A percentile compares a stretch with the other conserved stretches of the same genome.
These are phyloP conservation scores for Phanerotoma sp. DNA, from an alignment of 2,888 invertebrate species.

Conservation along the genomic window DNA sequence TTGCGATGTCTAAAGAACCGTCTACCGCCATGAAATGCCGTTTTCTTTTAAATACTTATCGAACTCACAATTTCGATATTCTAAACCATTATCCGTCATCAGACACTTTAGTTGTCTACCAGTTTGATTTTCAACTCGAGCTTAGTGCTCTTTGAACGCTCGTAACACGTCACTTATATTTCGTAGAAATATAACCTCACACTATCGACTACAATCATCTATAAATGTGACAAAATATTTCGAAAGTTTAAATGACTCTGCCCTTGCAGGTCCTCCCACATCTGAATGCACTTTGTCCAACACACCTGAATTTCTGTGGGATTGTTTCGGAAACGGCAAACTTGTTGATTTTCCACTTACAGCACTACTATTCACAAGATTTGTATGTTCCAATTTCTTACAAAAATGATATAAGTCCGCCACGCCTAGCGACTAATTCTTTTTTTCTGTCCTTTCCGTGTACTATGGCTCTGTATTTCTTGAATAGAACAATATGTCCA, in stretches of 20 bases:
- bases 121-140: constrained; percentile 15
- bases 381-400: too few species aligned
- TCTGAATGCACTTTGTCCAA: constrained; percentile 25
- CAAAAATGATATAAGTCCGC: too few species aligned
- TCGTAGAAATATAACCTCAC: constrained; percentile 27
- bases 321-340: constrained; percentile 23
- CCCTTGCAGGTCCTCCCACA: constrained; percentile 22
- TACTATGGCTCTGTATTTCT: neutral
- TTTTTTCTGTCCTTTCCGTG: too few species aligned
- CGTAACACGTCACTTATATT: constrained; percentile 25
- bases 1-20: constrained; percentile 40
- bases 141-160: constrained; percentile 26
- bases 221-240: constrained; percentile 34
- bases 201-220: constrained; percentile 29
- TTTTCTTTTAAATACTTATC: constrained; percentile 31
- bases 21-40: constrained; percentile 38
- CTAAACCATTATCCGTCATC: constrained; percentile 24
- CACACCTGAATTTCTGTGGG: constrained; percentile 10
- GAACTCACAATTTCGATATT: constrained; percentile 26
- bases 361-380: too few species aligned
- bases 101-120: constrained; percentile 21
- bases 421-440: too few species aligned
- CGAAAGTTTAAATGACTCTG: constrained; percentile 16
- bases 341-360: neutral
- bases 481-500: constrained; percentile 9